Evolutionary conservation across 2,797 vertebrate species (phyloP), one percentile per base, ranked within the genome.

Genomic region (Ctenopoma kingsleyae): DNA sequence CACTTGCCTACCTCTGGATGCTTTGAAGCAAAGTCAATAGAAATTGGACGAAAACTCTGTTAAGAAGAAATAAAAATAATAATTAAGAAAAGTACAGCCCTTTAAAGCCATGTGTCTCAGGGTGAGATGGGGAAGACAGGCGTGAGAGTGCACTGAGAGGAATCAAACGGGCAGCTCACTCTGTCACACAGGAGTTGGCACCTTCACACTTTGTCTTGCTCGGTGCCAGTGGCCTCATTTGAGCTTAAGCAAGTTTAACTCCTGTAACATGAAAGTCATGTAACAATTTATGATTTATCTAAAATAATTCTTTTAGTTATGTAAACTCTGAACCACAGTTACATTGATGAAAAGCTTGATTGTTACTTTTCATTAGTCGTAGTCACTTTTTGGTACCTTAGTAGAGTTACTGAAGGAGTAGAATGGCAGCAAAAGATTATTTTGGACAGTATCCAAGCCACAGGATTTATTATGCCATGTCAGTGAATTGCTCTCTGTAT

Each of bases 401-500:
- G 62, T 80, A 20, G 50, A 76, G 46, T 85, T 83, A 66, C 62
- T 67, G 65, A 81, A 81, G 66, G 64, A 57, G 60, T 76, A 80
- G 83, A 87, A 85, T 58, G 76, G 82, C 76, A 81, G 78, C 76
- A 77, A 81, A 79, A 81, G 79, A 82, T 89, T 92, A 85, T 76
- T 87, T 89, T 91, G 89, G 90, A 92, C 67, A 79, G 53, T 84
- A 44, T 92, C 86, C 87, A 90, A 92, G 89, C 85, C 86, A 78
- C 64, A 59, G 87, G 89, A 93, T 94, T 94, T 94, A 93, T 95
- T 93, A 91, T 87, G 84, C 85, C 89, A 87, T 89, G 92, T 94
- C 91, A 85, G 88, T 93, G 90, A 89, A 92, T 91, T 83, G 89
- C 88, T 90, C 87, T 78, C 89, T 91, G 91, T 92, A 92, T 93